These are phyloP conservation scores for Tachina fera DNA, from an alignment of 2,888 invertebrate species.

Conservation along the genomic window DNA sequence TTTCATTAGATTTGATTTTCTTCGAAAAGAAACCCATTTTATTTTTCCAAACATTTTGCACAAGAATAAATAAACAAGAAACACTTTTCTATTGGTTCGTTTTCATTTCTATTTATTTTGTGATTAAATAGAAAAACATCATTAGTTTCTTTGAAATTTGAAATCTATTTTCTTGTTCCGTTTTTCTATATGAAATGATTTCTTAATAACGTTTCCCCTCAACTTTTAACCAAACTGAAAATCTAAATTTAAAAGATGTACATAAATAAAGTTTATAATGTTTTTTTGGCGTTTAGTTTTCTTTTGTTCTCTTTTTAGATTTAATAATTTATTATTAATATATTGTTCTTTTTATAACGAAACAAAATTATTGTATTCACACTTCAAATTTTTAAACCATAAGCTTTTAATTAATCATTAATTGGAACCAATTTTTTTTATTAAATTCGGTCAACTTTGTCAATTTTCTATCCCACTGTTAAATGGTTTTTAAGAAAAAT, in stretches of 20 bases:
- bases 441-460: too few species aligned
- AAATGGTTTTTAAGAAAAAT: too few species aligned
- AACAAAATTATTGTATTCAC: not conserved
- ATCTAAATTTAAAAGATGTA: slow-evolving; percentile 13
- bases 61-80: slow-evolving; percentile 10
- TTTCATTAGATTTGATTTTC: slow-evolving; percentile 26
- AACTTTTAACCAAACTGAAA: not conserved
- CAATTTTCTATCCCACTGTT: too few species aligned
- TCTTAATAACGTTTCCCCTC: slow-evolving; percentile 16
- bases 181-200: not conserved
- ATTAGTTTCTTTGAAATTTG: slow-evolving; percentile 4
- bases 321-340: not conserved
- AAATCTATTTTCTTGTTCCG: not conserved
- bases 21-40: slow-evolving; percentile 29
- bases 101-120: slow-evolving; percentile 15
- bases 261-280: slow-evolving; percentile 14
- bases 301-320: not conserved
- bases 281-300: not conserved
- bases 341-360: not conserved
- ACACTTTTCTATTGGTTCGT: not conserved
- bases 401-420: too few species aligned
- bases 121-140: slow-evolving; percentile 37
- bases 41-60: slow-evolving; percentile 14
- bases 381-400: too few species aligned
- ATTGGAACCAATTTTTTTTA: too few species aligned